Evolutionary conservation across 2,113 vertebrate genomes (phyloP), one percentile per base, ranked within the genome.

Genomic region (Haemorhous mexicanus): DNA sequence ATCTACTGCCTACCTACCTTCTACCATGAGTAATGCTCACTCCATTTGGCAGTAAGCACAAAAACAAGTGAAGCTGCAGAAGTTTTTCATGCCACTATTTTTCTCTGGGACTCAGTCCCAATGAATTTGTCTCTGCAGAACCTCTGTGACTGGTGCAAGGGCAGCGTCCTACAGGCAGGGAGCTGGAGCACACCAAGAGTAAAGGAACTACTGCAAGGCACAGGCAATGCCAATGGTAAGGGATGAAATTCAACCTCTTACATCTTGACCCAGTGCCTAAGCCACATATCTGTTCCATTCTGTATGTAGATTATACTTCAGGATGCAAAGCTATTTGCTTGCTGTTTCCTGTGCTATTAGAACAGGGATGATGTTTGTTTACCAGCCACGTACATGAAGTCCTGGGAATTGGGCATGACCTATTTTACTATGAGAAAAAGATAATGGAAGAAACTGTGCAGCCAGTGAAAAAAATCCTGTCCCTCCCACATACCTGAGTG

Each of bases 351-450:
- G 69, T 67, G 61, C 0, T 87, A 5, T 41, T 18, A 80, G 44
- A 78, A 50, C 5, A 41, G 16, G 21, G 41, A 32, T n/a, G 35
- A 18, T 27, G 18, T 14, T 68, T 88, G 39, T 87, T 63, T 46
- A 69, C 18, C 30, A 70, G 37, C 11, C 16, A 15, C 23, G 11
- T 10, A 4, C 0, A 0, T 49, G 28, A 74, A 72, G 20, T 84
- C 39, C 39, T 90, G 44, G 3, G 4, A 67, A 44, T 44, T 75
- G 21, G 35, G 8, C 1, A 0, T 2, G 49, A 30, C 8, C 23
- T 58, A 1, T 70, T 86, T 70, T 47, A 32, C 32, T 61, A 49
- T 30, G 37, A 61, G 37, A 49, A 72, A 63, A 68, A 64, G 17
- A 6, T 81, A 68, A 49, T 30, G 43, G 32, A 72, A 72, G 18